Percentiles rank a stretch among this genome's conserved stretches.
These are phyloP conservation scores for Channa striata DNA, from an alignment of 2,797 vertebrate genomes.

Conservation along the genomic window DNA sequence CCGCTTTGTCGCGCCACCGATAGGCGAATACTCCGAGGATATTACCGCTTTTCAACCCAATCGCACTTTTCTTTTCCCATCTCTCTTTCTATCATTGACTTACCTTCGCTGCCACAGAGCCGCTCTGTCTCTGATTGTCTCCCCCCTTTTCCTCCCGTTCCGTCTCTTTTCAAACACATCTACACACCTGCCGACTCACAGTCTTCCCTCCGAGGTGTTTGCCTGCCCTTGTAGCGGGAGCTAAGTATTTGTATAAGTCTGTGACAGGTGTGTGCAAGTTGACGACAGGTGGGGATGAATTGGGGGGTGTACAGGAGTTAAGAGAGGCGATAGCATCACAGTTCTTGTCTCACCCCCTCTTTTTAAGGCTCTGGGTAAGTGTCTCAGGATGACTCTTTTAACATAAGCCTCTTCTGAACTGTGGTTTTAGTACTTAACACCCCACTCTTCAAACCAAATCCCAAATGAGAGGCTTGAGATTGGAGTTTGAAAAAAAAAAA, in stretches of 20 bases:
- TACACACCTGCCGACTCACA: conserved; percentile 52
- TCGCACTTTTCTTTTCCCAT: conserved; percentile 69
- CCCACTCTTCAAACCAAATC: conserved; percentile 80
- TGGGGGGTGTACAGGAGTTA: conserved; percentile 62
- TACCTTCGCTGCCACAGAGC: conserved; percentile 44
- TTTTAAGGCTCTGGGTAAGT: conserved; percentile 76
- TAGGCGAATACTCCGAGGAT: conserved; percentile 81
- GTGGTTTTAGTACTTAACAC: conserved; percentile 83
- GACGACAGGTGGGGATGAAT: conserved; percentile 57
- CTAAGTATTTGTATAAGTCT: conserved; percentile 80
- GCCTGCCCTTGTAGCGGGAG: conserved; percentile 72
- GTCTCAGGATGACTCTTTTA: conserved; percentile 82
- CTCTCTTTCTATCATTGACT: conserved; percentile 69
- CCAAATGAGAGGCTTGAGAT: conserved; percentile 72
- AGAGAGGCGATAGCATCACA: conserved; percentile 74
- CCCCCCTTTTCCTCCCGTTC: conserved; percentile 20
- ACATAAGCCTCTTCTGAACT: conserved; percentile 86
- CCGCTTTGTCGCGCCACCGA: conserved; percentile 78
- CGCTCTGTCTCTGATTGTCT: conserved; percentile 59
- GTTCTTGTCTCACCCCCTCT: conserved; percentile 53
- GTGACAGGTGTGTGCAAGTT: conserved; percentile 81
- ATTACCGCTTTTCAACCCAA: conserved; percentile 79
- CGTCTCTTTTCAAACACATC: conserved; percentile 44
- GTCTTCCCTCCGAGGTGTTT: conserved; percentile 72
- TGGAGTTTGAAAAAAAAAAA: conserved; percentile 55